These are phyloP conservation scores for Apoda limacodes DNA, from an alignment of 2,888 invertebrate species.

Conservation along the genomic window DNA sequence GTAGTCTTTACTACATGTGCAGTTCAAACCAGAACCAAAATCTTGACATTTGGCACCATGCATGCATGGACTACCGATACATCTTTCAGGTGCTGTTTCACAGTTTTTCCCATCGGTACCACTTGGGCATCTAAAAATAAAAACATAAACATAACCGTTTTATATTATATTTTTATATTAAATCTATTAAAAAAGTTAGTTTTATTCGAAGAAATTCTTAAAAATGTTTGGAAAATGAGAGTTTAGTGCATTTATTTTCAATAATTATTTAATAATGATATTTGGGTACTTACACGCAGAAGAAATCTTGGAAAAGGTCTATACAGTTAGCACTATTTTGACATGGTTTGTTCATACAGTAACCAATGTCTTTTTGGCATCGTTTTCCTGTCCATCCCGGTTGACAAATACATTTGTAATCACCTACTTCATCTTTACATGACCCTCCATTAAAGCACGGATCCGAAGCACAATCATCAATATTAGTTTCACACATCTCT, in stretches of 20 bases:
- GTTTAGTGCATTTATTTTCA: neutral
- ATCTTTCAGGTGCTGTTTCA: slow-evolving; percentile 95
- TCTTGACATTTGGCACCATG: slow-evolving; percentile 96
- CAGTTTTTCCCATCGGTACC: slow-evolving; percentile 98
- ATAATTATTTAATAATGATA: too few species aligned
- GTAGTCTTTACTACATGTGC: slow-evolving; percentile 89
- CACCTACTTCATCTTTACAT: slow-evolving; percentile 87
- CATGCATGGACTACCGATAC: slow-evolving; percentile 95
- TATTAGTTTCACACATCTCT: slow-evolving; percentile 84
- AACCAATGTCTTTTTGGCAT: slow-evolving; percentile 90
- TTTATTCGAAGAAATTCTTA: neutral
- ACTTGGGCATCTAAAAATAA: slow-evolving; percentile 77
- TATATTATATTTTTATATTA: neutral
- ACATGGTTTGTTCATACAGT: slow-evolving; percentile 88
- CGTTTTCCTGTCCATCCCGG: slow-evolving; percentile 89
- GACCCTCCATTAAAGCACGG: slow-evolving; percentile 92
- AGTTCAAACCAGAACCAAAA: slow-evolving; percentile 94
- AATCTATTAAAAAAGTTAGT: neutral
- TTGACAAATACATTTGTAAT: slow-evolving; percentile 84
- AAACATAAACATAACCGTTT: slow-evolving; percentile 4
- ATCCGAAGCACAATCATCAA: slow-evolving; percentile 86
- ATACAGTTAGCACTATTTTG: slow-evolving; percentile 94
- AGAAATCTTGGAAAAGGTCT: slow-evolving; percentile 89
- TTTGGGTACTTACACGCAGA: slow-evolving; percentile 86
- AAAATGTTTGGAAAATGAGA: neutral